Evolutionary conservation across 2,797 vertebrate genomes (phyloP).

Genomic region (Leptodon cayanensis): DNA sequence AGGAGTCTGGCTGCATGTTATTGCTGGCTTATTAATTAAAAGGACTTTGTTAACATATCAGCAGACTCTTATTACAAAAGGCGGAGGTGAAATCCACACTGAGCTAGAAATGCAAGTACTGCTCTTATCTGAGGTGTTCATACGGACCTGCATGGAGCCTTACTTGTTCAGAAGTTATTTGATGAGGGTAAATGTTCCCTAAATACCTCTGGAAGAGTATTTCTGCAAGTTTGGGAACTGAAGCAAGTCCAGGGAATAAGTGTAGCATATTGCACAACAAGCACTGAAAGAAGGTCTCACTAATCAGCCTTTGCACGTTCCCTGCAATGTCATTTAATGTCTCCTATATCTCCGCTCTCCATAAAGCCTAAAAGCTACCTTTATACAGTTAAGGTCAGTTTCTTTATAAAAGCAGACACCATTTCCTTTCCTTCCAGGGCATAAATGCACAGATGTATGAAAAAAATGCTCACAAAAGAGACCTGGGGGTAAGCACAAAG

Average conservation of each 20-base stretch:
- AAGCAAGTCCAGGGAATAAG: neutral
- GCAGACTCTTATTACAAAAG: neutral
- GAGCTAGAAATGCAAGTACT: neutral
- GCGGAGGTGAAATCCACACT: neutral
- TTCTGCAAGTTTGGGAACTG: neutral
- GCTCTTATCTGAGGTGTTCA: neutral
- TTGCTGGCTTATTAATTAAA: neutral
- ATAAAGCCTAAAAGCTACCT: neutral
- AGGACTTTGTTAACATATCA: neutral
- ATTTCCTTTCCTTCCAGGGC: neutral
- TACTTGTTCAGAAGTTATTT: neutral
- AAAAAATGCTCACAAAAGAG: neutral
- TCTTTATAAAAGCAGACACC: neutral
- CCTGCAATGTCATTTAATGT: neutral
- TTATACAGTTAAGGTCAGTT: rapidly evolving
- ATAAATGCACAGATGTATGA: neutral
- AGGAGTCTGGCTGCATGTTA: neutral
- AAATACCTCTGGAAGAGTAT: neutral
- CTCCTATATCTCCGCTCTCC: neutral
- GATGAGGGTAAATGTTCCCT: rapidly evolving
- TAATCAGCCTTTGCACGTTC: neutral
- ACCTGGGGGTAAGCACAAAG: neutral
- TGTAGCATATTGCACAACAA: neutral
- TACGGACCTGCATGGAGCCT: neutral
- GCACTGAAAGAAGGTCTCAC: neutral